Base-by-base conservation (phyloP, 1,140 invertebrate genomes). In the Yoshiicerus persimilis region DNA sequence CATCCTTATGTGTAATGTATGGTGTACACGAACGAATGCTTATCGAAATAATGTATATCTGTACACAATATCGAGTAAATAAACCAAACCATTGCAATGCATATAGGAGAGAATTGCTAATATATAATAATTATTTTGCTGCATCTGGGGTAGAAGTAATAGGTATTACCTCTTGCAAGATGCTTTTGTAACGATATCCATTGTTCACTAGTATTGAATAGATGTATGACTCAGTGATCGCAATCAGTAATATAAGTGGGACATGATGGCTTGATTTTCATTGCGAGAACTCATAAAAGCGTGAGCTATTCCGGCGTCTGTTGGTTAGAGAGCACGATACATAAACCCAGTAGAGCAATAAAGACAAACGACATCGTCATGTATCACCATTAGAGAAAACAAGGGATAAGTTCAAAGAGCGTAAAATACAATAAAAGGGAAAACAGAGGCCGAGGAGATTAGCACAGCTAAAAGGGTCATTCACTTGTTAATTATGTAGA, bases 381-480 rank as follows among this genome's bases (percentile, higher is more conserved):
- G 66, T 30, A 70, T 70, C 30, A 70, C 66, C 66, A 70, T 70
- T 70, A 70, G 66, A 70, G 66, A 70, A 70, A 70, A 70, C 66
- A 70, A 32, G 66, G 66, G 66, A 27, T 70, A 10, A 70, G 66
- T 70, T 70, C 66, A 70, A 70, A 70, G 25, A 70, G 66, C 66
- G 66, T 70, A 70, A 70, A 70, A 70, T 70, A 70, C 66, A 70
- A 70, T 70, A 70, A 70, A 70, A 70, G 66, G 66, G 66, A 70
- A 70, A 70, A 32, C 27, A 70, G 66, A 30, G 30, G 66, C 25
- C 30, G 66, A 70, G 25, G 25, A 70, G 66, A 70, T 70, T 70
- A 70, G 66, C 30, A 32, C 9, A 70, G 66, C 66, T 70, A 30
- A 70, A 70, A 70, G 66, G 66, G 66, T 70, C 66, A 70, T 70